Evolutionary conservation across 2,888 invertebrate genomes (phyloP), one percentile per base, ranked within the genome.

Genomic region (Eupithecia subfuscata): DNA sequence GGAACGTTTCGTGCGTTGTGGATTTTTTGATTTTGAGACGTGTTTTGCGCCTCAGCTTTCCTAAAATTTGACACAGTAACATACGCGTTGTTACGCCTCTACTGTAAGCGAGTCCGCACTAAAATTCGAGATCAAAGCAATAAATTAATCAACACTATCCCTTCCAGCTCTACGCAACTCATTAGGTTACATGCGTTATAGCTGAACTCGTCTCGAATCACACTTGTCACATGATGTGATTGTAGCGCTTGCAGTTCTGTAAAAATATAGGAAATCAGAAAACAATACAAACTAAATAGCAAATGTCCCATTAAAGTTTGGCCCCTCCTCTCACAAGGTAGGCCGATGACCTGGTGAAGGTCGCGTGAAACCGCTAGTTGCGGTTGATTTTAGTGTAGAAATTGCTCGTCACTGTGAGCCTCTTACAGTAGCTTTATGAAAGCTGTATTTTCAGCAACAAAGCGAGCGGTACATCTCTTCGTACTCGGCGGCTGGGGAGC

Each of bases 401-500:
- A 18, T 48, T 48, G 7, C 18, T 48, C 18, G 48, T n/a, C 48
- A 48, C 48, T 30, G 48, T 8, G n/a, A 22, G 2, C 9, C 11
- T 22, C 3, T 11, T 9, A 56, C 52, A 52, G 52, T 56, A 56
- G n/a, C 12, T 25, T 60, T 25, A 60, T 60, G 12, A 25, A 60
- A 22, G 25, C 22, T 60, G 5, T 60, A 25, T 25, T 60, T 60
- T 25, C 92, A 95, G 95, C 96, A 96, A 95, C 96, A 97, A 96
- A 97, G 96, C 96, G 96, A 96, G 95, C 96, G 96, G 90, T 95
- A 94, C 87, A 89, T 94, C 87, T 95, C 95, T 90, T 96, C 95
- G 87, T 97, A 97, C 95, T 97, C 97, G 89, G 96, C 96, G 87
- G 96, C 96, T 83, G 96, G 97, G 86, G 97, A 97, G 88, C 94